phyloP scores from a whole-genome alignment of 2,888 invertebrate species.

The Synergus itoensis region DNA sequence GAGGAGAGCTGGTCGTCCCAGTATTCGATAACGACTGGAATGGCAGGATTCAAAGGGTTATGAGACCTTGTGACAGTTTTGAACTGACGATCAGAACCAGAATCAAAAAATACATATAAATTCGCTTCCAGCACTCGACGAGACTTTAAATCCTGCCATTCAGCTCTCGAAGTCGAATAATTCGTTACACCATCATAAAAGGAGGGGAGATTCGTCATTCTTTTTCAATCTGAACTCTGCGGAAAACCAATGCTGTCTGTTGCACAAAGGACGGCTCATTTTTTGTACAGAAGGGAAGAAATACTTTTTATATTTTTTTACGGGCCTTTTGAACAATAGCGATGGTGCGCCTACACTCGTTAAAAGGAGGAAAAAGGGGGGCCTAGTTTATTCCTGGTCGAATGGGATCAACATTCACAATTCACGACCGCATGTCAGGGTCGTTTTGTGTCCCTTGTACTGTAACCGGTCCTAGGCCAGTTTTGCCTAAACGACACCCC shows the following conservation, averaged over 20 bases:
- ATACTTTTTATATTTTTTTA: neutral
- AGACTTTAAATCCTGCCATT: slow-evolving; percentile 23
- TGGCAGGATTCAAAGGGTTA: slow-evolving; percentile 38
- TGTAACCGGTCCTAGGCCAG: no score
- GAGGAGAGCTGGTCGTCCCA: slow-evolving; percentile 39
- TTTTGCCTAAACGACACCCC: neutral
- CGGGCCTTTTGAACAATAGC: neutral
- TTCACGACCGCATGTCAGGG: slow-evolving; percentile 4
- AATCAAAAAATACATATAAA: slow-evolving; percentile 37
- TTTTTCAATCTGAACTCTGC: slow-evolving; percentile 20
- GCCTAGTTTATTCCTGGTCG: neutral
- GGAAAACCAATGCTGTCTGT: neutral
- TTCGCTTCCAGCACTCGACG: slow-evolving; percentile 21
- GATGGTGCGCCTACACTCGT: neutral
- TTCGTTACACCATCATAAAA: slow-evolving; percentile 19
- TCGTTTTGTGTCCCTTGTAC: neutral
- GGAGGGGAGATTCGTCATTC: slow-evolving; percentile 11
- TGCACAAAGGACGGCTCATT: neutral
- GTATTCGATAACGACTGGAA: slow-evolving; percentile 44
- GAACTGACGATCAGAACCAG: slow-evolving; percentile 27
- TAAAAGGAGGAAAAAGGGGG: slow-evolving; percentile 6
- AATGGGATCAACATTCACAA: neutral
- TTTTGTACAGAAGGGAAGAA: neutral
- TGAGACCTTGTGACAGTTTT: slow-evolving; percentile 33
- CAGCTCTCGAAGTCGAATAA: slow-evolving; percentile 22